Percentiles rank a stretch among this genome's conserved stretches.
phyloP scores from a whole-genome alignment of 2,113 vertebrate genomes.

The Candoia aspera region DNA sequence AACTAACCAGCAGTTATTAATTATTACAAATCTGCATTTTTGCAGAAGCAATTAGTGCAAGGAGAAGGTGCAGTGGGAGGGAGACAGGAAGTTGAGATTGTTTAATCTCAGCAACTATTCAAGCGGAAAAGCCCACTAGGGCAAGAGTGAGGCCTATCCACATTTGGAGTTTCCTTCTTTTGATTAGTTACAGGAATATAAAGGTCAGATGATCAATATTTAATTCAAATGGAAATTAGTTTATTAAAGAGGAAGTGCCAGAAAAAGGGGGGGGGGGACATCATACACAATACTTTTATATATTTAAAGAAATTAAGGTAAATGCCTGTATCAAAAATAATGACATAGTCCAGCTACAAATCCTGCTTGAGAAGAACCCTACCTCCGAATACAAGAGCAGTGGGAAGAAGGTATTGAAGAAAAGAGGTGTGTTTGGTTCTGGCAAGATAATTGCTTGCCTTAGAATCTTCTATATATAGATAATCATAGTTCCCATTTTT shows the following conservation, averaged over 20 bases:
- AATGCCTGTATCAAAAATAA: constrained; percentile 72
- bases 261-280: constrained; percentile 15
- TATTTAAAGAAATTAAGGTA: constrained; percentile 72
- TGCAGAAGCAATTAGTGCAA: constrained; percentile 92
- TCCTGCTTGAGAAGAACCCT: constrained; percentile 65
- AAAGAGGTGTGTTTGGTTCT: constrained; percentile 28
- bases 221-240: constrained; percentile 80
- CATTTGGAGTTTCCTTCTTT: constrained; percentile 76
- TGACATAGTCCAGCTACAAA: constrained; percentile 70
- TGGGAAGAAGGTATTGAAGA: constrained; percentile 9
- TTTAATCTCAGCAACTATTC: constrained; percentile 84
- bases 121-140: constrained; percentile 82
- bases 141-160: constrained; percentile 74
- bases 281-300: constrained; percentile 66
- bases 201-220: constrained; percentile 91
- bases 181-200: constrained; percentile 83
- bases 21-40: constrained; percentile 95
- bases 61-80: constrained; percentile 75
- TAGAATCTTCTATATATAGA: neutral
- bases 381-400: constrained; percentile 64
- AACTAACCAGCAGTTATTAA: constrained; percentile 93
- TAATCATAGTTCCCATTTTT: neutral
- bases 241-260: constrained; percentile 70
- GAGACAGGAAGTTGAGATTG: constrained; percentile 82
- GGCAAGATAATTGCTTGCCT: neutral